phyloP scores from a whole-genome alignment of 1,140 invertebrate species.

The Drosophila micromelanica region DNA sequence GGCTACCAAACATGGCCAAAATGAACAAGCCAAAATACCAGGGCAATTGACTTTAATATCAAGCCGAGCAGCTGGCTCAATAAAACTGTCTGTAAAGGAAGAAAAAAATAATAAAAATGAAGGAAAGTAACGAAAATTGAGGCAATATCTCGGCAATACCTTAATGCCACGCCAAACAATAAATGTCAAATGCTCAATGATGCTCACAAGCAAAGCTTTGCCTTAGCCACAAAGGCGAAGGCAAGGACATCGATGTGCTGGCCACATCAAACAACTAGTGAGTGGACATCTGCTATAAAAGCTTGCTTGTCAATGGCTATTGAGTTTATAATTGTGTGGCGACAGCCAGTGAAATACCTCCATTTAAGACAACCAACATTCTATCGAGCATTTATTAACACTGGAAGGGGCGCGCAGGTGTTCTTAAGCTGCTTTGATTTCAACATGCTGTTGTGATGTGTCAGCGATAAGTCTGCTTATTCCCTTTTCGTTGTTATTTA shows the following conservation, averaged over 20 bases:
- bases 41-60: slow-evolving; percentile 65
- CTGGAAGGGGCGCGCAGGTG: slow-evolving; percentile 3
- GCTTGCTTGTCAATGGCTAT: slow-evolving; percentile 15
- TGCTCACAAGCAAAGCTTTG: slow-evolving; percentile 23
- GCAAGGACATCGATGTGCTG: slow-evolving; percentile 7
- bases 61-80: slow-evolving; percentile 43
- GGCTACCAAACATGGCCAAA: slow-evolving; percentile 8
- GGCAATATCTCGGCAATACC: slow-evolving; percentile 48
- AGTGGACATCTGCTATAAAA: slow-evolving; percentile 14
- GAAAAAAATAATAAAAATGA: slow-evolving; percentile 7
- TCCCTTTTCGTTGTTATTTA: slow-evolving; percentile 15
- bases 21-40: slow-evolving; percentile 24
- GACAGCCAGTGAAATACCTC: slow-evolving; percentile 58
- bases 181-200: slow-evolving; percentile 74
- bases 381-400: background rate
- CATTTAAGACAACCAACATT: slow-evolving; percentile 37
- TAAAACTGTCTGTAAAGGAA: slow-evolving; percentile 67
- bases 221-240: no score
- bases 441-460: slow-evolving; percentile 17
- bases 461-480: slow-evolving; percentile 18
- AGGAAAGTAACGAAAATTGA: slow-evolving; percentile 37
- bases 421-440: slow-evolving; percentile 45
- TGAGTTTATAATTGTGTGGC: slow-evolving; percentile 69
- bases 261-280: slow-evolving; percentile 39
- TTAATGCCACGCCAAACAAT: slow-evolving; percentile 51